These are phyloP conservation scores for Hartigia nigra DNA, from an alignment of 2,888 invertebrate genomes.

Conservation along the genomic window DNA sequence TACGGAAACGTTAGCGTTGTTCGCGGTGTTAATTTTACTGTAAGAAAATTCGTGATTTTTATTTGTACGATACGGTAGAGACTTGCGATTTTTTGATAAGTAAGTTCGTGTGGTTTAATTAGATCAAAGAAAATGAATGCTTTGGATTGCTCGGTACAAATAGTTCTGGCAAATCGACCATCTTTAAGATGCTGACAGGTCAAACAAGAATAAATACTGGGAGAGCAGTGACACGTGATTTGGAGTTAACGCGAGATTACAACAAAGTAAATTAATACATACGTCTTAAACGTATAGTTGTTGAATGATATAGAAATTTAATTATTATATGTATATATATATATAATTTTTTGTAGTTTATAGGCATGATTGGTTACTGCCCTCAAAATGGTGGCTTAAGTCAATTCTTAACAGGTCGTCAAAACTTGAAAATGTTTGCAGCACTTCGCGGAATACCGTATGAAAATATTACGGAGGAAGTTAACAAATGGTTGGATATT, in stretches of 20 bases:
- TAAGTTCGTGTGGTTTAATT: neutral
- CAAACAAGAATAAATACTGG: constrained; percentile 26
- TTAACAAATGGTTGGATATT: constrained; percentile 38
- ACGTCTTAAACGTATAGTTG: neutral
- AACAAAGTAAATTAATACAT: constrained; percentile 14
- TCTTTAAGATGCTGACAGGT: constrained; percentile 33
- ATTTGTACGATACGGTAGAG: too few relatives aligned
- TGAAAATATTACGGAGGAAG: constrained; percentile 30
- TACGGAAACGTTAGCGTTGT: constrained; percentile 9
- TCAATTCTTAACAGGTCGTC: constrained; percentile 36
- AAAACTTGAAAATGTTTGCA: constrained; percentile 32
- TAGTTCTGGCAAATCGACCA: constrained; percentile 34
- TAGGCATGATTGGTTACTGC: constrained; percentile 37
- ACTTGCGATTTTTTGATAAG: too few relatives aligned
- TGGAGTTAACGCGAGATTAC: constrained; percentile 24
- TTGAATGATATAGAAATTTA: neutral
- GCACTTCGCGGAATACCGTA: constrained; percentile 37
- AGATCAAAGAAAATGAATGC: constrained; percentile 33
- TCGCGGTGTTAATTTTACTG: constrained; percentile 23
- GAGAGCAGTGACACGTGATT: constrained; percentile 23
- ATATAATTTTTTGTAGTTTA: constrained; percentile 23
- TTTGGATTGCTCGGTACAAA: constrained; percentile 37
- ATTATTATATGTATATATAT: neutral
- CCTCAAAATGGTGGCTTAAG: constrained; percentile 36
- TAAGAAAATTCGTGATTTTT: neutral